These are phyloP conservation scores for Sardinella longiceps DNA, from an alignment of 2,797 vertebrate genomes.

Conservation along the genomic window DNA sequence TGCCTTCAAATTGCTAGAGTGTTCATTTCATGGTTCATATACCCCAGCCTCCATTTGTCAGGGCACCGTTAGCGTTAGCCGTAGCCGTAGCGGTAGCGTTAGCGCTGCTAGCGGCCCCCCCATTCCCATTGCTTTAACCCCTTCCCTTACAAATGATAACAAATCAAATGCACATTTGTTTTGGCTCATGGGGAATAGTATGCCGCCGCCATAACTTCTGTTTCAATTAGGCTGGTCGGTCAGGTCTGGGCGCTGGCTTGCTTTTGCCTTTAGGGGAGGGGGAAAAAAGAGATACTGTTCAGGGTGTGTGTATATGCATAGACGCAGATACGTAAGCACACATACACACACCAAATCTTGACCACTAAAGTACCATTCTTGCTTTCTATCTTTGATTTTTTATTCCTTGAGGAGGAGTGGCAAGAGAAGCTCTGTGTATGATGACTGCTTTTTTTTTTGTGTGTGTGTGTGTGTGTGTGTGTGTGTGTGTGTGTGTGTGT, in stretches of 20 bases:
- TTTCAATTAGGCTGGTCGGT: constrained; percentile 74
- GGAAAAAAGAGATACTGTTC: background rate
- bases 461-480: background rate
- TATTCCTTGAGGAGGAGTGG: background rate
- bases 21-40: constrained; percentile 89
- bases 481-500: background rate
- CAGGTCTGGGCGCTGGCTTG: background rate
- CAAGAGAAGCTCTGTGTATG: background rate
- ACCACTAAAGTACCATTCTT: background rate
- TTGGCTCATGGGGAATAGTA: constrained; percentile 59
- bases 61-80: constrained; percentile 74
- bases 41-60: constrained; percentile 83
- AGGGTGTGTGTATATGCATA: background rate
- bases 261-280: background rate
- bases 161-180: constrained; percentile 80
- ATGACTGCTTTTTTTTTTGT: background rate
- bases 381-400: background rate
- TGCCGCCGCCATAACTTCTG: constrained; percentile 52
- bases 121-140: constrained; percentile 86
- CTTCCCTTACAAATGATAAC: constrained; percentile 80
- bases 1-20: constrained; percentile 81
- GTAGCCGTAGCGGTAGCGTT: too few relatives aligned
- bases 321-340: too few relatives aligned
- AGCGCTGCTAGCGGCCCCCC: too few relatives aligned
- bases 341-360: too few relatives aligned